Percentiles rank a stretch among this genome's conserved stretches.
Evolutionary conservation across 2,888 invertebrate genomes (phyloP).

Genomic region (Heliconius charithonia): DNA sequence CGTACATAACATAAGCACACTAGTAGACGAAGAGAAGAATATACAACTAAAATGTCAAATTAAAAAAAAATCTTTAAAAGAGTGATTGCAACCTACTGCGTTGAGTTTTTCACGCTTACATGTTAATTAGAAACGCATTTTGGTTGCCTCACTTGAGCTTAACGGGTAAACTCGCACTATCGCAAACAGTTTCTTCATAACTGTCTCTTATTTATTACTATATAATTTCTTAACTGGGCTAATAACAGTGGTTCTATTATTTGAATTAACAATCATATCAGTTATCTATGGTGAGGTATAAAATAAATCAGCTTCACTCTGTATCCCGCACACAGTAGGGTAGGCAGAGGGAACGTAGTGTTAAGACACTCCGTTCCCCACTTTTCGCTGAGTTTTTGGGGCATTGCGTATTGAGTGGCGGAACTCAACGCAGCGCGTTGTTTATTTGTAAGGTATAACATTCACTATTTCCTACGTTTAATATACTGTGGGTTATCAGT

Average conservation of each 20-base stretch:
- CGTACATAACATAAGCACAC: not conserved
- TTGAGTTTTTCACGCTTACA: not conserved
- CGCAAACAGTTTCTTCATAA: not conserved
- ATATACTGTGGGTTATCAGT: not conserved
- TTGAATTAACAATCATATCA: not conserved
- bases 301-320: too few species aligned
- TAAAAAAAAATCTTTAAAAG: not conserved
- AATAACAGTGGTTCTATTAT: not conserved
- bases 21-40: not conserved
- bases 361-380: too few species aligned
- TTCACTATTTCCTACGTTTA: not conserved
- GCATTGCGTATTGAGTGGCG: too few species aligned
- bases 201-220: not conserved
- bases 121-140: conserved; percentile 5
- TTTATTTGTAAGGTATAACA: not conserved
- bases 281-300: too few species aligned
- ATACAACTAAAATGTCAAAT: not conserved
- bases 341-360: too few species aligned
- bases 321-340: too few species aligned
- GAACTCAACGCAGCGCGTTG: too few species aligned
- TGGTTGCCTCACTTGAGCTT: not conserved
- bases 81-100: not conserved
- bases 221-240: not conserved
- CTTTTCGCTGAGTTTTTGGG: too few species aligned
- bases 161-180: not conserved